phyloP scores from a whole-genome alignment of 2,113 vertebrate species.

The Panurus biarmicus region DNA sequence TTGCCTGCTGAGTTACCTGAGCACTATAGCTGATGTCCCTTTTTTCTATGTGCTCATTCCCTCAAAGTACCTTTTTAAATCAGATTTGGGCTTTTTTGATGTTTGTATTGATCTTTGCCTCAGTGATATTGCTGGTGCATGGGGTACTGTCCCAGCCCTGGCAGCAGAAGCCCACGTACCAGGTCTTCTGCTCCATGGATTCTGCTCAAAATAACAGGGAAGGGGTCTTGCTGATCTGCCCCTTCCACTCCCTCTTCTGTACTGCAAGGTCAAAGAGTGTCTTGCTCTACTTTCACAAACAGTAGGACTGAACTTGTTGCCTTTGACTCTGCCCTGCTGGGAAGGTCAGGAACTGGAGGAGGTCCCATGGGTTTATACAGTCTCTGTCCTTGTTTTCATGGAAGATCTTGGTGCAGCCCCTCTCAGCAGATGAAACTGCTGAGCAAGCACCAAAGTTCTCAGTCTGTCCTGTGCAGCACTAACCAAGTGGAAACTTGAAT shows the following conservation, averaged over 20 bases:
- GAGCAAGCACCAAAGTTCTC: background rate
- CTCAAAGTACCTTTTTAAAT: background rate
- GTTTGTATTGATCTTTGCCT: background rate
- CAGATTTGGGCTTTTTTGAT: background rate
- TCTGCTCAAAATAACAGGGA: background rate
- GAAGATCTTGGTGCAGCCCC: background rate
- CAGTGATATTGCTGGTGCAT: background rate
- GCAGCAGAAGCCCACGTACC: rapidly evolving
- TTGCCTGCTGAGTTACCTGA: background rate
- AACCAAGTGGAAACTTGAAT: background rate
- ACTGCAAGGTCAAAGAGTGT: background rate
- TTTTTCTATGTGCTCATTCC: background rate
- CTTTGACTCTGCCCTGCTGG: background rate
- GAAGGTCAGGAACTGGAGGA: background rate
- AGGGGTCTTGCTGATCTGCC: background rate
- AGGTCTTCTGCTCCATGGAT: background rate
- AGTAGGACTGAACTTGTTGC: background rate
- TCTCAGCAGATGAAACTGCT: background rate
- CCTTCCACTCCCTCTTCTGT: background rate
- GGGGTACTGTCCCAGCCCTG: background rate
- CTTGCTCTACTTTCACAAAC: background rate
- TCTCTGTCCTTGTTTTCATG: background rate
- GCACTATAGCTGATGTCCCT: background rate
- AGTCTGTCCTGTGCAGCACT: background rate
- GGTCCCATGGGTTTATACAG: background rate